Conservation (phyloP, 1,140 invertebrate genomes). For the Hyles euphorbiae region DNA sequence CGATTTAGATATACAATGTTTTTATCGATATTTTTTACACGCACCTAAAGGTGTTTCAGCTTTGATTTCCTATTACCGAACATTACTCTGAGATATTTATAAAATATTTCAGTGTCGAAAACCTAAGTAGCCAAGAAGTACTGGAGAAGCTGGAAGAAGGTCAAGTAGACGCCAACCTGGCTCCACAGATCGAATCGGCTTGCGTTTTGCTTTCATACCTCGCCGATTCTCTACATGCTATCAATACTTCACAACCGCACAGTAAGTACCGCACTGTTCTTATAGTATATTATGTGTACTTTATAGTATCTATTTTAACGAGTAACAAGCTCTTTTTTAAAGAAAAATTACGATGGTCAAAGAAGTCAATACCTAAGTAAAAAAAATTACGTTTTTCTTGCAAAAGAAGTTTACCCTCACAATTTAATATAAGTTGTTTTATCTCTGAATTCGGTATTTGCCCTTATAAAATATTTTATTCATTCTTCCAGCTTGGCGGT, state of each 20-base stretch:
- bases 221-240: constrained; percentile 80
- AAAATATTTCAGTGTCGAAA: constrained; percentile 69
- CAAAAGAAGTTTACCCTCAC: no score
- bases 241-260: constrained; percentile 63
- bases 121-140: constrained; percentile 56
- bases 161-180: constrained; percentile 57
- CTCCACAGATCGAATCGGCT: constrained; percentile 83
- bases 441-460: no score
- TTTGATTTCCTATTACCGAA: no score
- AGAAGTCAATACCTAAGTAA: no score
- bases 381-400: no score
- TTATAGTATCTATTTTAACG: neutral
- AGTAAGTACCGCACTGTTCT: constrained; percentile 36
- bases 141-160: constrained; percentile 75
- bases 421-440: no score
- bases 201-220: constrained; percentile 88
- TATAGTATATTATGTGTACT: neutral
- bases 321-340: neutral
- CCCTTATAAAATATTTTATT: constrained; percentile 4
- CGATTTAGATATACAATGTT: no score
- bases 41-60: no score
- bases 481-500: constrained; percentile 76
- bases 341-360: neutral
- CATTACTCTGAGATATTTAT: neutral
- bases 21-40: no score